These are phyloP conservation scores for Vultur gryphus DNA, from an alignment of 2,797 vertebrate species.

Conservation along the genomic window DNA sequence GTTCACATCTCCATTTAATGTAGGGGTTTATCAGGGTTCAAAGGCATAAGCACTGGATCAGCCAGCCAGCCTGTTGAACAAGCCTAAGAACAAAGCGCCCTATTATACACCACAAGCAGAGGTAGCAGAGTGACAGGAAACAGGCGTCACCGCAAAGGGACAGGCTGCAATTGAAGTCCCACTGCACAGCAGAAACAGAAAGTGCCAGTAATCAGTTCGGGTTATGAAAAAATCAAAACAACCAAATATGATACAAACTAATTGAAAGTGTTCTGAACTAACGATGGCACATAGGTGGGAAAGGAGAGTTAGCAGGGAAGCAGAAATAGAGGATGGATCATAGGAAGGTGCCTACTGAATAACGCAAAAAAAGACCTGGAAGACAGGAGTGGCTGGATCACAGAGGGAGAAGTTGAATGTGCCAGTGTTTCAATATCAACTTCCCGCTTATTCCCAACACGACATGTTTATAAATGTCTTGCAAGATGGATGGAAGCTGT, in stretches of 20 bases:
- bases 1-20: background rate
- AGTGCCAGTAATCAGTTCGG: background rate
- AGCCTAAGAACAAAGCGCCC: background rate
- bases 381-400: background rate
- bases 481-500: background rate
- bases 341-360: background rate
- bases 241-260: background rate
- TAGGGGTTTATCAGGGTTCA: background rate
- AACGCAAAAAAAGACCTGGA: background rate
- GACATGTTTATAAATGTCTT: background rate
- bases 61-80: background rate
- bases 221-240: background rate
- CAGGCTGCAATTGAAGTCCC: background rate
- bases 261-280: background rate
- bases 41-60: background rate
- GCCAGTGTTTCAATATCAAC: background rate
- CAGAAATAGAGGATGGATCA: background rate
- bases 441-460: background rate
- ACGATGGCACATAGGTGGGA: background rate
- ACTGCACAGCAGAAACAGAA: background rate
- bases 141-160: background rate
- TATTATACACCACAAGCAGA: background rate
- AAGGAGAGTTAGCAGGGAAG: background rate
- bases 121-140: background rate
- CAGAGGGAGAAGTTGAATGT: background rate